Evolutionary conservation across 23 tunicate genomes (phyloP).

Genomic region (Botrylloides violaceus): DNA sequence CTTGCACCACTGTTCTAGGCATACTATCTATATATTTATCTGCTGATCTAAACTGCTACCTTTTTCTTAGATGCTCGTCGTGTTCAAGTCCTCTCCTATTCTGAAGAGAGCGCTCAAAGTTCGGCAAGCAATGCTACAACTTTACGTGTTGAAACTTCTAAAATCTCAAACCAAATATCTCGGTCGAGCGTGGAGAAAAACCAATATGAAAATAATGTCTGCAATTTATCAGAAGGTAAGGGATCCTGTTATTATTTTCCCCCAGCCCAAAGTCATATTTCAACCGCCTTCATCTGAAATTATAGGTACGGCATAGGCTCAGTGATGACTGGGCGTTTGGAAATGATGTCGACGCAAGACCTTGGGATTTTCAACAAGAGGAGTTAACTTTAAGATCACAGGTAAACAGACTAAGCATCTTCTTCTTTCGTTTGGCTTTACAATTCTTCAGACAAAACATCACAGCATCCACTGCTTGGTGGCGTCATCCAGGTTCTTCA

Average conservation of each 20-base stretch:
- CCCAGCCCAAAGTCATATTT: not conserved
- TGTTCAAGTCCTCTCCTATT: constrained; percentile 92
- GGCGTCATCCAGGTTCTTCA: no score
- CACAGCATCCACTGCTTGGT: no score
- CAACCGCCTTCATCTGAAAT: not conserved
- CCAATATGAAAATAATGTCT: constrained; percentile 88
- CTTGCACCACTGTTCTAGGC: not conserved
- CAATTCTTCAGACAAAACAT: no score
- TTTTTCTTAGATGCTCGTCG: constrained; percentile 79
- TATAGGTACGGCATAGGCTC: constrained; percentile 66
- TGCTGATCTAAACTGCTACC: no score
- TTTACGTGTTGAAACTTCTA: constrained; percentile 88
- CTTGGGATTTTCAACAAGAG: constrained; percentile 98
- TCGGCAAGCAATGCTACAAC: constrained; percentile 91
- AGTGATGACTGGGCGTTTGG: constrained; percentile 99
- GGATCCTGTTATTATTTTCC: not conserved
- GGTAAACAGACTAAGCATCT: no score
- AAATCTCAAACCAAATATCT: constrained; percentile 91
- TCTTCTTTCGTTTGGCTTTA: no score
- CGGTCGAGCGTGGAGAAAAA: constrained; percentile 93
- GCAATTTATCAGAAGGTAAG: constrained; percentile 91
- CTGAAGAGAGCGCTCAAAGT: constrained; percentile 87
- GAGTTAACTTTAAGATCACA: constrained; percentile 53
- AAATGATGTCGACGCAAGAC: constrained; percentile 86
- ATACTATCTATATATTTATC: no score